Evolutionary conservation across 2,113 vertebrate genomes (phyloP), one percentile per base, ranked within the genome.

Genomic region (Gyps fulvus): DNA sequence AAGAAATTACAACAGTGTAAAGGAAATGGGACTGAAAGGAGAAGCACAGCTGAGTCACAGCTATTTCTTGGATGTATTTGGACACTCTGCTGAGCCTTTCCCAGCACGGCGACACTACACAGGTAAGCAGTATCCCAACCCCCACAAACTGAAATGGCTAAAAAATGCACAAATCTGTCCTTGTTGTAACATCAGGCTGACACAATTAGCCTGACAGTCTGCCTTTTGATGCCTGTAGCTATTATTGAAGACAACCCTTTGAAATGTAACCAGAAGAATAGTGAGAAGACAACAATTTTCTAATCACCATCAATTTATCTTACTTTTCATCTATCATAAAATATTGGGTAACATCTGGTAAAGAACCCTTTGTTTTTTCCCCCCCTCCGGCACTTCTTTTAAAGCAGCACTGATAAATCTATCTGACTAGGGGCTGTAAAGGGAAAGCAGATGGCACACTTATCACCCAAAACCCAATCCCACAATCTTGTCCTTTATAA

Each of bases 401-500:
- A 80, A 89, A 85, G 70, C 14, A 2, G 34, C 54, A 55, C 40
- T 83, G 61, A 93, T 87, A 45, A 80, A 93, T 91, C 61, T 93
- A 0, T 91, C 31, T 95, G 62, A 74, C 73, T 73, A 43, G 42
- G 15, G 58, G 50, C 34, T 93, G 63, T 95, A 88, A 96, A 94
- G 93, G 54, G 34, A 93, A 94, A 93, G 89, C 97, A 97, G 94
- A 96, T 97, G 95, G 96, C 84, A 96, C 87, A 94, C 89, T 92
- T 91, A 85, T 90, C 89, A 90, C 89, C 62, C 78, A 86, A 92
- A 94, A 93, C 5, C 4, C 70, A 93, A 78, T 52, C 66, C 89
- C 40, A 90, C 50, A 87, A 91, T 62, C 19, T 78, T 84, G 69
- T 91, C 93, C 95, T 96, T 97, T 94, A 59, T n/a, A 73, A 86